phyloP scores from a whole-genome alignment of 1,140 invertebrate genomes.

The Eumaeus atala region DNA sequence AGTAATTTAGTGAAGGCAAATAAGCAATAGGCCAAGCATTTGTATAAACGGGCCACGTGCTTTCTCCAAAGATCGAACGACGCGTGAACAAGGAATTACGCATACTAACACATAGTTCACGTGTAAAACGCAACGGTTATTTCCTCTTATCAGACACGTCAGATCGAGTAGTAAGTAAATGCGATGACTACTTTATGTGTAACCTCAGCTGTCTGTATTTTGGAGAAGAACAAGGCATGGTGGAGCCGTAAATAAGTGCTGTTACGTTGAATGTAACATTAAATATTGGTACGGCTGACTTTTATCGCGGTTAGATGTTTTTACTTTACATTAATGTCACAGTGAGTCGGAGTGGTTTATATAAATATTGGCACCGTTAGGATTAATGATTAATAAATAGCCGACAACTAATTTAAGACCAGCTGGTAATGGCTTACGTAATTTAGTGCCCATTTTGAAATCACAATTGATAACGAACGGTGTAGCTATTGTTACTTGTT shows the following conservation, averaged over 20 bases:
- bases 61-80: slow-evolving; percentile 51
- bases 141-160: slow-evolving; percentile 36
- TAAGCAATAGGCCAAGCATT: slow-evolving; percentile 36
- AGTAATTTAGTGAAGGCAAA: slow-evolving; percentile 47
- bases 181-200: slow-evolving; percentile 62
- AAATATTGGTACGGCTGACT: slow-evolving; percentile 24
- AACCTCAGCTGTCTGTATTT: slow-evolving; percentile 45
- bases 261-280: slow-evolving; percentile 19
- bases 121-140: slow-evolving; percentile 67
- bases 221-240: slow-evolving; percentile 53
- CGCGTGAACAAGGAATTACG: slow-evolving; percentile 52
- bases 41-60: slow-evolving; percentile 51
- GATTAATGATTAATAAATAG: slow-evolving; percentile 51
- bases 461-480: slow-evolving; percentile 59
- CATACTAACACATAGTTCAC: slow-evolving; percentile 59
- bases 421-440: slow-evolving; percentile 56
- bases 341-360: slow-evolving; percentile 12
- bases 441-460: slow-evolving; percentile 62
- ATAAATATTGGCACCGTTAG: slow-evolving; percentile 34
- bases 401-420: slow-evolving; percentile 51
- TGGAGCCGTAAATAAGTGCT: slow-evolving; percentile 25
- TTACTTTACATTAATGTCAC: slow-evolving; percentile 10
- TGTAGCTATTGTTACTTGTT: slow-evolving; percentile 51
- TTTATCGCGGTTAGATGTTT: slow-evolving; percentile 26
- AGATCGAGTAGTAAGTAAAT: slow-evolving; percentile 54